Conservation (phyloP, 2,797 vertebrate species). For the Pipistrellus nathusii region DNA sequence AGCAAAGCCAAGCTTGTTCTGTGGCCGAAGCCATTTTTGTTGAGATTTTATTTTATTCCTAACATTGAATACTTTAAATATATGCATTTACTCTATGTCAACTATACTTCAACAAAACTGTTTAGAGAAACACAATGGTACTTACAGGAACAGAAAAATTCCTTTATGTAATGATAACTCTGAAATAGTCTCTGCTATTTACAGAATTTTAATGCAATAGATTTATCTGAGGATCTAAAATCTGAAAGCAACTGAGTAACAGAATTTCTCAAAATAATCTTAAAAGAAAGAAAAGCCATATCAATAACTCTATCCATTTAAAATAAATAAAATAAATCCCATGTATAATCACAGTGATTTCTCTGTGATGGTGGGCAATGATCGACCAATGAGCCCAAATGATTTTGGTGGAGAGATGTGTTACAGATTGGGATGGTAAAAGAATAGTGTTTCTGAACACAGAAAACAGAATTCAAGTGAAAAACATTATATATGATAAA, state of each 20-base stretch:
- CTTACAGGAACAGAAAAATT: constrained; percentile 17
- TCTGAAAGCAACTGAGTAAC: constrained; percentile 1
- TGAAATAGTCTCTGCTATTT: constrained; percentile 31
- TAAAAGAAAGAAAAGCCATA: not conserved
- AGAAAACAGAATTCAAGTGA: not conserved
- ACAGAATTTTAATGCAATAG: constrained; percentile 21
- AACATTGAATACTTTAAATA: constrained; percentile 27
- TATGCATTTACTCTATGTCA: not conserved
- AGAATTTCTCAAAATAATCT: constrained; percentile 20
- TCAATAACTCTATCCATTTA: not conserved
- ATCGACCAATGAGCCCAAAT: too few relatives aligned
- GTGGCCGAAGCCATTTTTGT: too few relatives aligned
- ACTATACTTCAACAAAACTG: not conserved
- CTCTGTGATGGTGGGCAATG: not conserved
- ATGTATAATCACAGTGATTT: not conserved
- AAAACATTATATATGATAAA: not conserved
- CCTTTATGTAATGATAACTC: not conserved
- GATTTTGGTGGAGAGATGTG: not conserved
- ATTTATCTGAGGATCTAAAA: constrained; percentile 36
- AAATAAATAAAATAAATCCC: constrained; percentile 7
- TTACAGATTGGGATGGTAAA: not conserved
- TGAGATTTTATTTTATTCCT: not conserved
- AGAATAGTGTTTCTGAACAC: not conserved
- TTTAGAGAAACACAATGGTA: not conserved
- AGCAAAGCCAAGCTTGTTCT: too few relatives aligned